phyloP scores from a whole-genome alignment of 2,888 invertebrate genomes.

The Xestia ashworthii region DNA sequence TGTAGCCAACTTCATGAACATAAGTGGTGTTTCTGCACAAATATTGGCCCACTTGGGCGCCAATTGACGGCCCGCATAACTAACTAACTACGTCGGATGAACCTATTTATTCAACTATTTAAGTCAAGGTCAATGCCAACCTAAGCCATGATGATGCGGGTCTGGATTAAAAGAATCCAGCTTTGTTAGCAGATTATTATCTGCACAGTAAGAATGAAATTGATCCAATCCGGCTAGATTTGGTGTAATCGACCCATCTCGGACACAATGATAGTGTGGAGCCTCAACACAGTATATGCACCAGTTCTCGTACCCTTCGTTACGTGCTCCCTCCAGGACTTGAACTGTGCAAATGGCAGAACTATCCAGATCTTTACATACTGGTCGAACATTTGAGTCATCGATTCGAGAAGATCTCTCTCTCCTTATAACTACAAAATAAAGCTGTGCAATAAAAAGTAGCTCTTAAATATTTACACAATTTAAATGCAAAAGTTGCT shows the following conservation, averaged over 20 bases:
- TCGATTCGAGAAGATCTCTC: neutral
- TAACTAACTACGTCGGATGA: neutral
- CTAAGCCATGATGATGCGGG: conserved; percentile 23
- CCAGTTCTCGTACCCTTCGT: neutral
- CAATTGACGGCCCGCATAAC: conserved; percentile 39
- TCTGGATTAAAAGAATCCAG: conserved; percentile 17
- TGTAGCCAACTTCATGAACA: neutral
- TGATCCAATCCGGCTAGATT: neutral
- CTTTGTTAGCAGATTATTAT: conserved; percentile 22
- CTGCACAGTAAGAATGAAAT: neutral
- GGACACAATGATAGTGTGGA: neutral
- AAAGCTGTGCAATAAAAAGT: too few species aligned
- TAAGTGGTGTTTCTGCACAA: conserved; percentile 13
- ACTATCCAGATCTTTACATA: neutral
- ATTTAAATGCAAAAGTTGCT: neutral
- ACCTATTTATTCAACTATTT: conserved; percentile 16
- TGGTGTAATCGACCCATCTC: neutral
- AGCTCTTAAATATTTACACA: neutral
- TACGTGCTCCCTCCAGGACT: neutral
- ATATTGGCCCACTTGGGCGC: conserved; percentile 46
- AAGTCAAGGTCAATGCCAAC: conserved; percentile 21
- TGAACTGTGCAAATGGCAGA: neutral
- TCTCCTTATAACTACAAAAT: too few species aligned
- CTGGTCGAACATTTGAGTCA: neutral
- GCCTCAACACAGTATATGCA: neutral